Evolutionary conservation across 1,140 invertebrate genomes (phyloP).

Genomic region (Temnothorax curvispinosus): DNA sequence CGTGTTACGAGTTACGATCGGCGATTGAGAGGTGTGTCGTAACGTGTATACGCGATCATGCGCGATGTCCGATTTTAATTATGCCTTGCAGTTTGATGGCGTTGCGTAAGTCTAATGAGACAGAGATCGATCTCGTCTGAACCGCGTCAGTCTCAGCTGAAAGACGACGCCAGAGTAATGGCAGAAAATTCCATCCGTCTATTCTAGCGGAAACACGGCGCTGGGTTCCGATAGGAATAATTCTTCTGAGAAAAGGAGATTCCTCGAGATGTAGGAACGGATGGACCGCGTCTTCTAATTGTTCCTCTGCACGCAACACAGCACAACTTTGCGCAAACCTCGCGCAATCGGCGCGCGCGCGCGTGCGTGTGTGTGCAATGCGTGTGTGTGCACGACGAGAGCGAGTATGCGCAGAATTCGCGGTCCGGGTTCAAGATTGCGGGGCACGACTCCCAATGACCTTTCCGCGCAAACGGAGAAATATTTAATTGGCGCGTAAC

Average conservation of each 20-base stretch:
- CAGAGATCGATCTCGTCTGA: conserved; percentile 54
- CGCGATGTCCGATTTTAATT: conserved; percentile 65
- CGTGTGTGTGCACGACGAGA: not conserved
- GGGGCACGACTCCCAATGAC: conserved; percentile 15
- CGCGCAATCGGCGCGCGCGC: not conserved
- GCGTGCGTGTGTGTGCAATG: not conserved
- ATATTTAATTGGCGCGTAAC: conserved; percentile 45
- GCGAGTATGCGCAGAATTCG: conserved; percentile 37
- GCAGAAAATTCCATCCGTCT: conserved; percentile 55
- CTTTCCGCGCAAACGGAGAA: conserved; percentile 19
- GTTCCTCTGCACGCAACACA: conserved; percentile 35
- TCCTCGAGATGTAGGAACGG: not conserved
- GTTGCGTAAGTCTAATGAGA: conserved; percentile 64
- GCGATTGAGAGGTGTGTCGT: conserved; percentile 46
- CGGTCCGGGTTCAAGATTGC: conserved; percentile 16
- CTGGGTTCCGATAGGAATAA: conserved; percentile 30
- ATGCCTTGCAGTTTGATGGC: not conserved
- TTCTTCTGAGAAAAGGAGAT: conserved; percentile 27
- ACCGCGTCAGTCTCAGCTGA: not conserved
- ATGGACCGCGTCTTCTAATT: conserved; percentile 28
- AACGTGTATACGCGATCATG: conserved; percentile 4
- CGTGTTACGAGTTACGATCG: not conserved
- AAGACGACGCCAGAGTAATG: conserved; percentile 30
- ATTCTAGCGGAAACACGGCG: conserved; percentile 43
- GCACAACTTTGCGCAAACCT: not conserved